Evolutionary conservation across 2,888 invertebrate species (phyloP), one percentile per base, ranked within the genome.

Genomic region (Apotomis betuletana): DNA sequence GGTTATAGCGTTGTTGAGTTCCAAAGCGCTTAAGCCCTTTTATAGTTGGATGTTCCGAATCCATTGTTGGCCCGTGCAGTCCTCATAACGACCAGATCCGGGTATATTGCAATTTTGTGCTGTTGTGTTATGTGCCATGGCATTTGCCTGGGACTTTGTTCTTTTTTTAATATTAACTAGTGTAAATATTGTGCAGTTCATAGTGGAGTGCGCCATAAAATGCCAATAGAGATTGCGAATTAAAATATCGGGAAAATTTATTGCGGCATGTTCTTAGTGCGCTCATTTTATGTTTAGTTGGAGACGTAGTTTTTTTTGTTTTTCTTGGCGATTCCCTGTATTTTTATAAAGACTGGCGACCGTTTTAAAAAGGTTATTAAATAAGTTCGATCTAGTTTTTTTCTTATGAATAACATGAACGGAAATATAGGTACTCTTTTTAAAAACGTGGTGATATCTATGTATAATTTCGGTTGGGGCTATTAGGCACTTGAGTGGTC

Each of bases 41-140:
- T 8, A 8, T 27, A 2, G n/a, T 4, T 41, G 6, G 36, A 57
- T 46, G 13, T 84, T 49, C 84, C 86, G 85, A 85, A 82, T 83
- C 87, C 85, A 89, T 89, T 90, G 90, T 90, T 90, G 86, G 80
- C 84, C 80, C 84, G 84, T 85, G 81, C 83, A 86, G 86, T 86
- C 85, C 85, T 88, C 87, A 89, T 90, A 89, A 87, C 89, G 67
- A 85, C 89, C 84, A 88, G 90, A 91, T 90, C 88, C 89, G 87
- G 87, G 86, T 89, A 90, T 90, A 91, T 91, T 91, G 89, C 91
- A 85, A 79, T 85, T 83, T 80, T 77, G 81, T 74, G 77, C 71
- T 76, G 75, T 76, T 82, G 82, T 85, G 88, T 87, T 88, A 81
- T 88, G 87, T 87, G 84, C 83, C 80, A 61, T 49, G 69, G 49